These are phyloP conservation scores for Procambarus virginalis DNA, from an alignment of 1,140 invertebrate genomes.

Conservation along the genomic window DNA sequence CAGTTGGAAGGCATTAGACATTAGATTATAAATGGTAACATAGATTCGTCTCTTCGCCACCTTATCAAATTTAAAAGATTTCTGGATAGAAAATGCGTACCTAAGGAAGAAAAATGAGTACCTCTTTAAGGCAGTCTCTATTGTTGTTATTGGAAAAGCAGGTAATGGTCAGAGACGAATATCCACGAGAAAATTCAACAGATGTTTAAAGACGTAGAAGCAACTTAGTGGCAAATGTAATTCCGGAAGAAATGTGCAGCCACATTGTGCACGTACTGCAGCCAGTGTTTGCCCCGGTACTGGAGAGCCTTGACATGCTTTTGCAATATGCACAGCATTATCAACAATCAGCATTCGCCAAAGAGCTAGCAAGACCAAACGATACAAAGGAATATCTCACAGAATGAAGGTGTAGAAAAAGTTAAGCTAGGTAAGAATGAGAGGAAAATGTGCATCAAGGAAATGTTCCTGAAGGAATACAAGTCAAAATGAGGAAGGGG, in stretches of 20 bases:
- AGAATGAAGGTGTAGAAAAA: background rate
- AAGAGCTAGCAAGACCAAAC: background rate
- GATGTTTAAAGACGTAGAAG: background rate
- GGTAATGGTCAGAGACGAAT: background rate
- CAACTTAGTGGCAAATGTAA: no score
- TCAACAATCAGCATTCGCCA: background rate
- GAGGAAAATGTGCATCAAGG: background rate
- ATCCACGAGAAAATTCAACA: background rate
- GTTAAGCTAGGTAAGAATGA: background rate
- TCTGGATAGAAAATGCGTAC: background rate
- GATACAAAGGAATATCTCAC: background rate
- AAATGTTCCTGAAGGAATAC: background rate
- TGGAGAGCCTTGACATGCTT: background rate
- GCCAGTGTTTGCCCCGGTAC: background rate
- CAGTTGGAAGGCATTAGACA: background rate
- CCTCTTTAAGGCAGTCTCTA: background rate
- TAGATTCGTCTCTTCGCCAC: no score
- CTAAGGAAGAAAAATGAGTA: background rate
- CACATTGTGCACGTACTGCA: background rate
- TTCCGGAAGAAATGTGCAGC: background rate
- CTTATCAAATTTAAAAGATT: background rate
- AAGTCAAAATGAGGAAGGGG: background rate
- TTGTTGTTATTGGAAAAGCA: background rate
- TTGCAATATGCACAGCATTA: background rate
- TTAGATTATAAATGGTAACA: background rate